Evolutionary conservation across 1,140 invertebrate species (phyloP).

Genomic region (Pseudomyrmex dendroicus): DNA sequence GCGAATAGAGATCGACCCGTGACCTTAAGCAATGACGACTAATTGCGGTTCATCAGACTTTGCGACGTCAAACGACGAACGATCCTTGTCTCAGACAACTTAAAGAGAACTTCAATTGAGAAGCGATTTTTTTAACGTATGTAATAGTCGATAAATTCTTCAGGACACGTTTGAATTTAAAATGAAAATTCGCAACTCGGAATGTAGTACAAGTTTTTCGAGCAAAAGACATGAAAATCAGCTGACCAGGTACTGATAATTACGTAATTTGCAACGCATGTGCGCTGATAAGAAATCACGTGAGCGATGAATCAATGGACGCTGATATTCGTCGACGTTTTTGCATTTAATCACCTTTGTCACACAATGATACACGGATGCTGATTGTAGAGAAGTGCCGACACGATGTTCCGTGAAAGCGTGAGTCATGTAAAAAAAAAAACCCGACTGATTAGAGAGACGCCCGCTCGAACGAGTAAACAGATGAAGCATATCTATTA

Average conservation of each 20-base stretch:
- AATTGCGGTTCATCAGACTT: constrained; percentile 21
- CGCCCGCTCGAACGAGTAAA: background rate
- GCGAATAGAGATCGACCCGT: constrained; percentile 11
- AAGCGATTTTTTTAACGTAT: too few species aligned
- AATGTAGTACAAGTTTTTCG: too few species aligned
- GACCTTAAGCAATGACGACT: constrained; percentile 24
- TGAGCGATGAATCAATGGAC: background rate
- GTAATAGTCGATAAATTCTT: too few species aligned
- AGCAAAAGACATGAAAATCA: too few species aligned
- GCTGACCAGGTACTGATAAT: background rate
- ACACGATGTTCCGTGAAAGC: background rate
- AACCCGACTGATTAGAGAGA: background rate
- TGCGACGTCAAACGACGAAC: constrained; percentile 2
- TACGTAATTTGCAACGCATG: background rate
- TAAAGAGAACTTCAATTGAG: background rate
- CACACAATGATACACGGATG: background rate
- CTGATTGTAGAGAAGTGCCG: constrained; percentile 1
- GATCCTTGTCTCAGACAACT: background rate
- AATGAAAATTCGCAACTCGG: too few species aligned
- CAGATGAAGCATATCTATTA: constrained; percentile 1
- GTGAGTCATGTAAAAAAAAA: constrained; percentile 26
- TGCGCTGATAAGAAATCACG: background rate
- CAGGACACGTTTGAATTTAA: too few species aligned
- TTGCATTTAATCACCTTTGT: constrained; percentile 5
- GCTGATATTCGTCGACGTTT: constrained; percentile 2